Conservation (phyloP, 1,140 invertebrate genomes). For the Kradibia gibbosae region DNA sequence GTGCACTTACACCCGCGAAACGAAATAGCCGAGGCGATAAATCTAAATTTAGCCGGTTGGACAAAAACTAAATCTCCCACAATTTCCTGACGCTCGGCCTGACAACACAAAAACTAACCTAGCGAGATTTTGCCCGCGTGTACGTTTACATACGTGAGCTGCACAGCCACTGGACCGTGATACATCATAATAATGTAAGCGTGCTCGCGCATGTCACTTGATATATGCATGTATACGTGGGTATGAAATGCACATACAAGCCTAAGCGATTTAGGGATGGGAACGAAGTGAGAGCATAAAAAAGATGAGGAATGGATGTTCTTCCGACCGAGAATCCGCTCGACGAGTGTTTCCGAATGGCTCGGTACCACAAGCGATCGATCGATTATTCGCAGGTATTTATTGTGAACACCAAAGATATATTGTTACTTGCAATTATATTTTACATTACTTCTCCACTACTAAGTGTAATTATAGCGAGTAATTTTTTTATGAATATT, state of each 20-base stretch:
- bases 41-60: slow-evolving; percentile 49
- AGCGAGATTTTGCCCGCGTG: not conserved
- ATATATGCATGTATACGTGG: not conserved
- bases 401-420: not conserved
- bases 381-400: slow-evolving; percentile 21
- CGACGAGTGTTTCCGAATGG: slow-evolving; percentile 28
- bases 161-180: slow-evolving; percentile 18
- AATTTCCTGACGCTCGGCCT: slow-evolving; percentile 19
- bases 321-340: slow-evolving; percentile 11
- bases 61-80: slow-evolving; percentile 47
- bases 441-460: not conserved
- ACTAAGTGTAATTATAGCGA: not conserved
- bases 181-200: slow-evolving; percentile 49
- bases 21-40: slow-evolving; percentile 35
- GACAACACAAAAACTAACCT: slow-evolving; percentile 39
- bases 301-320: slow-evolving; percentile 33
- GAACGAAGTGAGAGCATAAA: not conserved
- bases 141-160: not conserved
- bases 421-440: not conserved
- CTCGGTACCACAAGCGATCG: not conserved
- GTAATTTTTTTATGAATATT: not conserved
- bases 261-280: not conserved
- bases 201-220: slow-evolving; percentile 32
- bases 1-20: not conserved
- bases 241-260: not conserved